phyloP scores from a whole-genome alignment of 37 sponge, comb jelly and placozoan species.

The Hexactinellida sp. region DNA sequence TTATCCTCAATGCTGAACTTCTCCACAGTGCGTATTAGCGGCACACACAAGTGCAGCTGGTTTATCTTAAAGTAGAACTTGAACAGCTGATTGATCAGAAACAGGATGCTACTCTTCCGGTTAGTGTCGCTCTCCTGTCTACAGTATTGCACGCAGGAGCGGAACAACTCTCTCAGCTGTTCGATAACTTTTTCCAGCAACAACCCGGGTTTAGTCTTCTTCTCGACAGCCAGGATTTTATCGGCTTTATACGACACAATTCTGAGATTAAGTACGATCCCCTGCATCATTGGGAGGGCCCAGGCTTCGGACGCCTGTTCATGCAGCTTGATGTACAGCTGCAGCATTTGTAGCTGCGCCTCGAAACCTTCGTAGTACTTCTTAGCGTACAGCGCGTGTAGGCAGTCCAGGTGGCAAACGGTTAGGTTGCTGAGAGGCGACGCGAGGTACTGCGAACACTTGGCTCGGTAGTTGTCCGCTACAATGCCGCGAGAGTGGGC shows the following conservation, averaged over 20 bases:
- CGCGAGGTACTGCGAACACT: neutral
- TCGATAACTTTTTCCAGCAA: neutral
- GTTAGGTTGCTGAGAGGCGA: constrained; percentile 1
- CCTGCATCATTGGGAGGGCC: neutral
- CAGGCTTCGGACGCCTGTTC: neutral
- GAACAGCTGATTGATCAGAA: constrained; percentile 81
- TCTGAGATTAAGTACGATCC: neutral
- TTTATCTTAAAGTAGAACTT: constrained; percentile 93
- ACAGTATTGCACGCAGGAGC: neutral
- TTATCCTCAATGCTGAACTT: constrained; percentile 57
- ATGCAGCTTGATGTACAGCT: neutral
- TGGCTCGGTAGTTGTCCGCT: neutral
- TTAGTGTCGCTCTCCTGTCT: neutral
- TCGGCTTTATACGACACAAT: neutral
- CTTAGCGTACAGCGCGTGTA: neutral
- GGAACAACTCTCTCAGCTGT: neutral
- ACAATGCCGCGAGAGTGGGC: neutral
- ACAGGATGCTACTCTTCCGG: constrained; percentile 63
- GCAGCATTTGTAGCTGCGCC: neutral
- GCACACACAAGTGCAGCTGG: constrained; percentile 78
- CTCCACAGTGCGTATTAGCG: constrained; percentile 80
- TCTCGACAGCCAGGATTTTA: neutral
- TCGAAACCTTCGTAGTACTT: neutral
- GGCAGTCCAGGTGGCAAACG: neutral
- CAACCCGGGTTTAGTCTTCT: neutral